Percentiles rank a stretch among this genome's conserved stretches.
These are phyloP conservation scores for Tetramorium simillimum DNA, from an alignment of 1,140 invertebrate species.

Conservation along the genomic window DNA sequence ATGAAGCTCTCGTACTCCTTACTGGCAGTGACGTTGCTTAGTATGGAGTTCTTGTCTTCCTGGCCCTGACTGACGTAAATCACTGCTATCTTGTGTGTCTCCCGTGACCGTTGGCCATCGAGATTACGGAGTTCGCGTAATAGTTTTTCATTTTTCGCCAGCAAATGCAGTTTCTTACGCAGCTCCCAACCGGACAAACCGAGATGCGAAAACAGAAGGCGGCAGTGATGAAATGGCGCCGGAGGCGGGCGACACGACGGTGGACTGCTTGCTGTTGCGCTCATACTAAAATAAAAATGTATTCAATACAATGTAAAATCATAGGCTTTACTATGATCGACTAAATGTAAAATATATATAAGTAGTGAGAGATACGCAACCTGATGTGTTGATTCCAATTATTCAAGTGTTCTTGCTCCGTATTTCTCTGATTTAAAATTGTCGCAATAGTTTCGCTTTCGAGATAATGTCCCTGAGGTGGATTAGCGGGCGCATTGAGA, in stretches of 20 bases:
- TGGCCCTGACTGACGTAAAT: conserved; percentile 99
- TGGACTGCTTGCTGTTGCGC: conserved; percentile 76
- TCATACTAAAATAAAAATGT: conserved; percentile 74
- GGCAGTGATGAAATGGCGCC: conserved; percentile 93
- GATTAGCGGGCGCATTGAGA: conserved; percentile 90
- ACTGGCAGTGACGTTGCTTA: conserved; percentile 91
- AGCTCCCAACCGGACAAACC: conserved; percentile 96
- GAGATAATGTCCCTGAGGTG: conserved; percentile 88
- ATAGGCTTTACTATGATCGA: neutral
- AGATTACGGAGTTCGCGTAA: conserved; percentile 96
- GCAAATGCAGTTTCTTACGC: conserved; percentile 92
- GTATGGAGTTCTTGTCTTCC: conserved; percentile 97
- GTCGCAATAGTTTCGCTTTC: conserved; percentile 95
- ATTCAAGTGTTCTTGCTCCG: conserved; percentile 90
- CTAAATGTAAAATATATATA: conserved; percentile 13
- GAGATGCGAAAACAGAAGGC: conserved; percentile 95
- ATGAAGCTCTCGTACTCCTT: conserved; percentile 98
- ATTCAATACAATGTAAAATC: neutral
- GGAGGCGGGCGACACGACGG: conserved; percentile 82
- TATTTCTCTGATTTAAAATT: conserved; percentile 92
- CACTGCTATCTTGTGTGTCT: conserved; percentile 99
- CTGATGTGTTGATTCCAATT: conserved; percentile 83
- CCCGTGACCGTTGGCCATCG: conserved; percentile 95
- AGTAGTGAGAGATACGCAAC: conserved; percentile 40
- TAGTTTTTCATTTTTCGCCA: conserved; percentile 96